Evolutionary conservation across 1,140 invertebrate species (phyloP).

Genomic region (Drosophila ananassae): DNA sequence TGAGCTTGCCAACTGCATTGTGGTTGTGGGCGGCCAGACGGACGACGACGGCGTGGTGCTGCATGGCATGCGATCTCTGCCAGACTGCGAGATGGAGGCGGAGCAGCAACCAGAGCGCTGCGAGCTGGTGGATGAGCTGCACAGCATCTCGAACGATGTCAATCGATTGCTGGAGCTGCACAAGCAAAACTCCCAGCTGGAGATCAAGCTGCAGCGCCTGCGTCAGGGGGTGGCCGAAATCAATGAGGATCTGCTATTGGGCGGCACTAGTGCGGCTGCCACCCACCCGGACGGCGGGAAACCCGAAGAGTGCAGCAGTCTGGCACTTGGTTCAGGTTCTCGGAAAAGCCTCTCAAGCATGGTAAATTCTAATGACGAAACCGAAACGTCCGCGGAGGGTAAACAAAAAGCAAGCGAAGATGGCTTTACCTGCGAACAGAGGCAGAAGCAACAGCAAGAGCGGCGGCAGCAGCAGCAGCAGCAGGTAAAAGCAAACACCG

Average conservation of each 20-base stretch:
- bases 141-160: slow-evolving; percentile 81
- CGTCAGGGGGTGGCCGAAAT: slow-evolving; percentile 78
- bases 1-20: slow-evolving; percentile 82
- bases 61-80: slow-evolving; percentile 67
- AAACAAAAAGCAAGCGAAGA: slow-evolving; percentile 22
- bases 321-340: slow-evolving; percentile 46
- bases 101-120: slow-evolving; percentile 75
- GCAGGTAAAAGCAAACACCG: slow-evolving; percentile 68
- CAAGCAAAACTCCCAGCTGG: slow-evolving; percentile 78
- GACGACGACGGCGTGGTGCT: slow-evolving; percentile 73
- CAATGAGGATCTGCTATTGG: slow-evolving; percentile 77
- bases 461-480: slow-evolving; percentile 28
- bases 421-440: not conserved
- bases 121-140: slow-evolving; percentile 58
- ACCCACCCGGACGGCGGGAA: slow-evolving; percentile 50
- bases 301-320: slow-evolving; percentile 51
- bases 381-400: slow-evolving; percentile 22
- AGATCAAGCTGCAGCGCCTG: slow-evolving; percentile 74
- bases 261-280: slow-evolving; percentile 64
- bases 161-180: slow-evolving; percentile 74
- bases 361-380: slow-evolving; percentile 70
- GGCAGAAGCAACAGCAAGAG: slow-evolving; percentile 22
- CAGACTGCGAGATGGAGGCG: slow-evolving; percentile 47
- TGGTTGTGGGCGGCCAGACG: slow-evolving; percentile 77
- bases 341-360: slow-evolving; percentile 61